A percentile compares a stretch with the other conserved stretches of the same genome.
phyloP scores from a whole-genome alignment of 2,113 vertebrate species.

The Papio anubis region DNA sequence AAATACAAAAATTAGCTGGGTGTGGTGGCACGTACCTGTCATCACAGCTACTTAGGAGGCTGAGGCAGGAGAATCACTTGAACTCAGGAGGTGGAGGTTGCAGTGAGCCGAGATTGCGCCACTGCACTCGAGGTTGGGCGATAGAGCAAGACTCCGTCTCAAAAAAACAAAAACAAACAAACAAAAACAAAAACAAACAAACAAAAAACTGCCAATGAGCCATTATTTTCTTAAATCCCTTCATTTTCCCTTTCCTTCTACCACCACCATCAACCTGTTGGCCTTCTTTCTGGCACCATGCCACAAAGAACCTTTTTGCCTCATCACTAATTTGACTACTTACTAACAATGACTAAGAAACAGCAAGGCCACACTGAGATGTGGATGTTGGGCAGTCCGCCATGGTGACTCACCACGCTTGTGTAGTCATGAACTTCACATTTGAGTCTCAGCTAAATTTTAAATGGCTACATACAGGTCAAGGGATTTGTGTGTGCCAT shows the following conservation, averaged over 20 bases:
- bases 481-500: background rate
- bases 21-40: no score
- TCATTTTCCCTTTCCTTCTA: background rate
- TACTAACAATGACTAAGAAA: background rate
- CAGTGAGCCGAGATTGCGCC: no score
- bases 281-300: background rate
- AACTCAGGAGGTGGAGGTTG: no score
- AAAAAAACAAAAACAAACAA: no score
- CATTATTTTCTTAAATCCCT: background rate
- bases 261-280: background rate
- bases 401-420: background rate
- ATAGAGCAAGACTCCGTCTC: no score
- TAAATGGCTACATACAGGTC: background rate
- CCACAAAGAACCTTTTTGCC: background rate
- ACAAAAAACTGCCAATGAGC: background rate
- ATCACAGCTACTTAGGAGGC: no score
- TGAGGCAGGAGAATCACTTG: no score
- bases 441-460: background rate
- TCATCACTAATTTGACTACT: background rate
- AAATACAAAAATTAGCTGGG: no score
- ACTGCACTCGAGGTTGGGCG: no score
- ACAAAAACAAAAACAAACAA: no score
- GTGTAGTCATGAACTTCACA: background rate
- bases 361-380: fast-evolving
- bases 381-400: background rate